Percentiles rank a stretch among this genome's conserved stretches.
Conservation (phyloP, 1,140 invertebrate genomes). For the Drosophila triauraria region DNA sequence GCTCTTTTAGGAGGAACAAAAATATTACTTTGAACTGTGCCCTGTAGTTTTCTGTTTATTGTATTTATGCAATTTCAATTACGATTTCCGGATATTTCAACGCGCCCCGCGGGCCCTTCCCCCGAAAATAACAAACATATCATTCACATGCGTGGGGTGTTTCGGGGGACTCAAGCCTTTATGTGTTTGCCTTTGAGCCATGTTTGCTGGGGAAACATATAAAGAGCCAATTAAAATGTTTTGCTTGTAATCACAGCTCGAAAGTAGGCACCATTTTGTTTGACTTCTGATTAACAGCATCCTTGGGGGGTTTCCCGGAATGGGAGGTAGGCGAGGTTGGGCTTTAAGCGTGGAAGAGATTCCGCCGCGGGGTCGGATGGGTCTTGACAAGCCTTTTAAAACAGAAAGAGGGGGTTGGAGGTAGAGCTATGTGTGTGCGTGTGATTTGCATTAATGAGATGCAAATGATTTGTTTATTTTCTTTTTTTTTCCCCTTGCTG, state of each 20-base stretch:
- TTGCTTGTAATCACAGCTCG: slow-evolving; percentile 60
- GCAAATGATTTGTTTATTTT: slow-evolving; percentile 79
- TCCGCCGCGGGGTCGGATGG: slow-evolving; percentile 20
- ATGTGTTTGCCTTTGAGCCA: slow-evolving; percentile 13
- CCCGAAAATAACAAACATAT: not conserved
- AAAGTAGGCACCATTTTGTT: slow-evolving; percentile 73
- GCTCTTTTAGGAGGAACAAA: not conserved
- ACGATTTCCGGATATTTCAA: not conserved
- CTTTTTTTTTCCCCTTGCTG: slow-evolving; percentile 48
- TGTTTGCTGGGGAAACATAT: slow-evolving; percentile 34
- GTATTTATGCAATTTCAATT: slow-evolving; percentile 26
- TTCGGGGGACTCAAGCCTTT: slow-evolving; percentile 5
- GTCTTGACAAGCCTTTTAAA: slow-evolving; percentile 68
- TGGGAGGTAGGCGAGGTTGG: not conserved
- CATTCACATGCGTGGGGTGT: not conserved
- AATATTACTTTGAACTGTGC: not conserved
- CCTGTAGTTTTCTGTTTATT: not conserved
- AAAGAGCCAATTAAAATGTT: slow-evolving; percentile 53
- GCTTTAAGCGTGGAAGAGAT: slow-evolving; percentile 7
- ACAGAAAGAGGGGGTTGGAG: not conserved
- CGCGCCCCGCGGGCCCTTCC: not conserved
- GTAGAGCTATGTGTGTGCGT: slow-evolving; percentile 3
- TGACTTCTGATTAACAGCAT: slow-evolving; percentile 74
- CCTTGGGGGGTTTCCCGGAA: slow-evolving; percentile 9
- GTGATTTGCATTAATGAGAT: slow-evolving; percentile 78